Base-by-base conservation (phyloP, 1,140 invertebrate genomes). In the Drosophila ogumai region DNA sequence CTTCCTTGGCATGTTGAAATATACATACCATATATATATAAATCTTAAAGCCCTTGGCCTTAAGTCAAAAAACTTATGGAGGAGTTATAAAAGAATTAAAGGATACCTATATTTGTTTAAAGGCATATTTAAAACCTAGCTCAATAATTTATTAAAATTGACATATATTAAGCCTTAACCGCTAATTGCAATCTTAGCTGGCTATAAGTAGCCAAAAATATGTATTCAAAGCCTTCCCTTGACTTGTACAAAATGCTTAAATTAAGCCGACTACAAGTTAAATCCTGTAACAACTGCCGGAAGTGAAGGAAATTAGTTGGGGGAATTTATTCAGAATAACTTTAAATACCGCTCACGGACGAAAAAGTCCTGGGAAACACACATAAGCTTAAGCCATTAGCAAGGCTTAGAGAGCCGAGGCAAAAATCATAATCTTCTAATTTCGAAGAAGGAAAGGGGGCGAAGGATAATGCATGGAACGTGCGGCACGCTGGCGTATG, bases 391-490 rank as follows among this genome's bases (percentile, higher is more conserved):
- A 41, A 84, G 73, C 80, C 84, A 87, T 87, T 87, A 88, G 80
- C 67, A 47, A 32, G 57, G 84, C 84, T 88, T 84, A 88, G 52
- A 58, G 56, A 54, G 46, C 22, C 32, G 63, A 54, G 60, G 64
- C 76, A 80, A 74, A 80, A 87, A 84, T 88, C 84, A 88, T 87
- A 87, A 84, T 87, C 84, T 77, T 69, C 67, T 88, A 82, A 87
- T 88, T 84, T 88, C 31, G 55, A 46, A 22, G 32, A 34, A 22
- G 17, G 19, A 9, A 22, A 7, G 17, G 49, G 22, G 59, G 34
- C 31, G 54, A 61, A 55, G 59, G 73, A 59, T 58, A 76, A 67
- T 67, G 74, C 61, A 61, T 55, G 44, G 43, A 44, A 81, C 49
- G 71, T 76, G 81, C 54, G 75, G 63, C 79, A 82, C 61, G 50